phyloP scores from a whole-genome alignment of 2,797 vertebrate species.

The Melanotaenia nigrans region DNA sequence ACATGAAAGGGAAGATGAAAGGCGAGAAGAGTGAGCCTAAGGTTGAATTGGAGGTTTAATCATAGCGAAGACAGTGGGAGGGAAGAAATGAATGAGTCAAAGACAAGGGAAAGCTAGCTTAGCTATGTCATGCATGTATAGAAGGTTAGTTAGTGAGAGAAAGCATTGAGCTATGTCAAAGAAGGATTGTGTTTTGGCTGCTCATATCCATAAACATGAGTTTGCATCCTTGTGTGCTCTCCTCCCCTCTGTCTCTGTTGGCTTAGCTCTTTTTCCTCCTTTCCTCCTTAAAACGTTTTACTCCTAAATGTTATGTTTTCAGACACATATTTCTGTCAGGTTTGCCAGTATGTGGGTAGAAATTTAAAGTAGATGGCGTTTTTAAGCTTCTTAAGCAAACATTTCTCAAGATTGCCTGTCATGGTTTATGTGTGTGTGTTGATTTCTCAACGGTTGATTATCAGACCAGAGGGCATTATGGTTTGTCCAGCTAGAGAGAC shows the following conservation, averaged over 20 bases:
- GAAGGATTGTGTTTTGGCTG: slow-evolving; percentile 67
- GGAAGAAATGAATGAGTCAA: slow-evolving; percentile 34
- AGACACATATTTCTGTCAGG: neutral
- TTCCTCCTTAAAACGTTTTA: slow-evolving; percentile 3
- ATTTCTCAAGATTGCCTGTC: neutral
- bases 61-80: slow-evolving; percentile 19
- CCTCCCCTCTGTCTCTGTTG: slow-evolving; percentile 1
- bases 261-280: slow-evolving; percentile 6
- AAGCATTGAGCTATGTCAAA: slow-evolving; percentile 60
- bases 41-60: slow-evolving; percentile 32
- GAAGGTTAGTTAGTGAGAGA: slow-evolving; percentile 35
- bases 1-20: slow-evolving; percentile 10
- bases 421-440: neutral
- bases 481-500: slow-evolving; percentile 92
- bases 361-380: neutral
- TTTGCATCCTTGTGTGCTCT: slow-evolving; percentile 33
- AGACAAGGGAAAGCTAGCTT: slow-evolving; percentile 43
- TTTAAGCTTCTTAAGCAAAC: neutral
- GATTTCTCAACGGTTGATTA: slow-evolving; percentile 69
- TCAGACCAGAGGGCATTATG: slow-evolving; percentile 91
- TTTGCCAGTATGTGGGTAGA: neutral
- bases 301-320: neutral
- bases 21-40: slow-evolving; percentile 1
- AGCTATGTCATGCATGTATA: slow-evolving; percentile 56
- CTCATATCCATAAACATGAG: slow-evolving; percentile 77